A percentile compares a stretch with the other conserved stretches of the same genome.
phyloP scores from a whole-genome alignment of 2,797 vertebrate species.

The Ibycter americanus region DNA sequence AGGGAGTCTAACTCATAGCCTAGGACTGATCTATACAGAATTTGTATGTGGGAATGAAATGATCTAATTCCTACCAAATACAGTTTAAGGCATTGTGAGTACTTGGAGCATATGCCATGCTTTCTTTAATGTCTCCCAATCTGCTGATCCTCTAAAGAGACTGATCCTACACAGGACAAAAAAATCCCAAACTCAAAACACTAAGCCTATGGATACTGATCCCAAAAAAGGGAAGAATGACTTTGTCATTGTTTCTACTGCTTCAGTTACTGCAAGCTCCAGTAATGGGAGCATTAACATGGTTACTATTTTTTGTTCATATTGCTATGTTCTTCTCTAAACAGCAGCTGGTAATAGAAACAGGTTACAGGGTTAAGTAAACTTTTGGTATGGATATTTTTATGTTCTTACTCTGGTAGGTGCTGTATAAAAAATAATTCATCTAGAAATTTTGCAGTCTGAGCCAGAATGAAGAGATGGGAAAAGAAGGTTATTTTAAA shows the following conservation, averaged over 20 bases:
- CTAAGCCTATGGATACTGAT: neutral
- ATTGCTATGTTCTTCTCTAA: neutral
- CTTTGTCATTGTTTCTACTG: fast-evolving
- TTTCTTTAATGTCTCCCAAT: neutral
- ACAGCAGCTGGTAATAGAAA: neutral
- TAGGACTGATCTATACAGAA: neutral
- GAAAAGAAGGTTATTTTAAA: neutral
- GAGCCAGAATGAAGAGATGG: neutral
- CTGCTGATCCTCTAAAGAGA: neutral
- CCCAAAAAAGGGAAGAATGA: neutral
- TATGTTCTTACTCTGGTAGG: neutral
- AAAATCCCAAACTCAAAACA: neutral
- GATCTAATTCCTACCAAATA: neutral
- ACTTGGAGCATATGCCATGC: fast-evolving
- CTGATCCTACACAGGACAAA: neutral
- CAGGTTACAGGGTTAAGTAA: neutral
- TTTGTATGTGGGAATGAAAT: neutral
- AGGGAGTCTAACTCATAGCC: neutral
- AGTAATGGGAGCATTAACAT: neutral
- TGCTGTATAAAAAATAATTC: neutral
- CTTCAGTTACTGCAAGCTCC: neutral
- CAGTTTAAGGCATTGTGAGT: neutral
- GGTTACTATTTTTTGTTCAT: too few relatives aligned
- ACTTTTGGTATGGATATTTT: neutral
- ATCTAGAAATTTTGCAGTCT: neutral